Base-by-base conservation (phyloP, 64 coral and sea anemone genomes). In the Montipora capricornis region DNA sequence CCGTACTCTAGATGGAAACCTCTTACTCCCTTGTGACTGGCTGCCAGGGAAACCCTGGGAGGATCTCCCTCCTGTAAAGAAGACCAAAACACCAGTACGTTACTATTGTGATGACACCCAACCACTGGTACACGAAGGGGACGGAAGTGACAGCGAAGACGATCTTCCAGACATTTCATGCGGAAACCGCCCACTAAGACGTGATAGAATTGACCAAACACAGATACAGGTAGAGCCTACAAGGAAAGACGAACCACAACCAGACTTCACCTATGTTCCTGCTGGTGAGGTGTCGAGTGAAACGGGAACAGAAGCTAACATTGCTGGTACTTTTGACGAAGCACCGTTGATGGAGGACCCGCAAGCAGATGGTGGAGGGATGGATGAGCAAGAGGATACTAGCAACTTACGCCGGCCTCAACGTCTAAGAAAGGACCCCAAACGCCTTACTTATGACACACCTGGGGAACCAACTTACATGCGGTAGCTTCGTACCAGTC, bases 21-120 rank as follows among this genome's bases (percentile, higher is more conserved):
- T 88, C 13, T 78, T 93, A 75, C 81, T 93, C 8, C 92, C 92
- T 44, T 88, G 92, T 37, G 46, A 88, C 78, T 46, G 66, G 16
- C 57, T 82, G 22, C 11, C 80, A 47, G 11, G 55, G 58, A 82
- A 67, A 64, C 58, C 10, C 2, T 82, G 80, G 80, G 61, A 49
- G 16, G 83, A 87, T 26, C 19, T 52, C n/a, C 64, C 49, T 49
- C 47, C 68, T 55, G 68, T 50, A 87, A 87, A 68, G 47, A 50
- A 37, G 12, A 10, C 68, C 0, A 87, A n/a, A 87, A 11, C 66
- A 73, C 44, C 67, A 87, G 46, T 67, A 87, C 64, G 9, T 46
- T 16, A 87, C 47, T 64, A 37, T 37, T 37, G 29, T 37, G 29
- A 37, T 37, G 1, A 37, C 29, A 37, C 29, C 29, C 29, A 37